Percentiles rank a stretch among this genome's conserved stretches.
Conservation (phyloP, 2,888 invertebrate species). For the Mantis religiosa region DNA sequence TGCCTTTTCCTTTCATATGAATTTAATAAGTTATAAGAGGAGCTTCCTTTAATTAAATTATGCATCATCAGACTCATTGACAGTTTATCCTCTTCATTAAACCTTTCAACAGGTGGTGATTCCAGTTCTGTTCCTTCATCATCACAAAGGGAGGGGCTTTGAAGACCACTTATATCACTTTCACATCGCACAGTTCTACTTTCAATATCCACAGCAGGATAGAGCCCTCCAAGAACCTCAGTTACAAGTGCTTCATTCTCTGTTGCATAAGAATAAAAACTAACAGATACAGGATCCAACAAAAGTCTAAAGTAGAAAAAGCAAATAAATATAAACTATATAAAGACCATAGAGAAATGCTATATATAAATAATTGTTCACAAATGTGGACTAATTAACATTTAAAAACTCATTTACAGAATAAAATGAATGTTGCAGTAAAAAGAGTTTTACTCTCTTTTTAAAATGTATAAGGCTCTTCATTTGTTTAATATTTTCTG, state of each 20-base stretch:
- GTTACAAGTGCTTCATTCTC: not conserved
- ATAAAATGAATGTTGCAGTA: too few species aligned
- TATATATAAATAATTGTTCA: too few species aligned
- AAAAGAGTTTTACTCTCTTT: too few species aligned
- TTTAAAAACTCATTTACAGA: too few species aligned
- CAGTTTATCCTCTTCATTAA: not conserved
- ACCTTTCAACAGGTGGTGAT: not conserved
- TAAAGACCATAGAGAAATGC: too few species aligned
- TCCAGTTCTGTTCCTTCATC: not conserved
- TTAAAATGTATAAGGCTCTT: too few species aligned
- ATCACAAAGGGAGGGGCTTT: not conserved
- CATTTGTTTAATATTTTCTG: too few species aligned
- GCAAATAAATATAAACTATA: too few species aligned
- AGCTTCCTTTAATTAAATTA: not conserved
- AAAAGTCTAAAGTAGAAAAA: too few species aligned
- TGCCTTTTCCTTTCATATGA: not conserved
- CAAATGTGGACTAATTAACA: too few species aligned
- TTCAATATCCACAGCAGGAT: not conserved
- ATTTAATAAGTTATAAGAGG: not conserved
- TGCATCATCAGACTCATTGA: not conserved
- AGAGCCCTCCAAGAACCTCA: not conserved
- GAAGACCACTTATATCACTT: not conserved
- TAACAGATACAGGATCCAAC: too few species aligned
- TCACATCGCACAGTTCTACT: not conserved
- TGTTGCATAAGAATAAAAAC: too few species aligned